Base-by-base conservation (phyloP, 2,113 vertebrate species). In the Antennarius striatus region DNA sequence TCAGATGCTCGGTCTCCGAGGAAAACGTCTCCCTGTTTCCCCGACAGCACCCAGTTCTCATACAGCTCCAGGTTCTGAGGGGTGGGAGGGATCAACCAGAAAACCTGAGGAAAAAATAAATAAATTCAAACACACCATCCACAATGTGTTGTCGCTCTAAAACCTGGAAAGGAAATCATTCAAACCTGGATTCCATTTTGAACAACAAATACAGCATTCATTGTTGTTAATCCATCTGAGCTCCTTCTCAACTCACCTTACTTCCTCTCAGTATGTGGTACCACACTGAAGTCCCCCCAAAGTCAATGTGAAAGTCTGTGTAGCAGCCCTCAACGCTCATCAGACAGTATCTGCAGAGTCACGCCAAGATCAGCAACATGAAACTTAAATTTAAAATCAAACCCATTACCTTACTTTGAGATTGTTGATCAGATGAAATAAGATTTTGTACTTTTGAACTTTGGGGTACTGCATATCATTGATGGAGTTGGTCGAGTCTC, bases 311-410 rank as follows among this genome's bases (percentile, higher is more conserved):
- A 83, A 99, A 99, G 87, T 99, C 98, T 45, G 98, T 99, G 86
- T 97, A 99, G 91, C 96, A 99, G 84, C 97, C 97, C 87, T 96
- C 94, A 8, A 99, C 98, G 53, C 98, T 99, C 98, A 99, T 99
- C 78, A 99, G 90, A 85, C 98, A 99, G 89, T 99, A 99, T 49
- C 98, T 99, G 16, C 30, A 77, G 17, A 62, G n/a, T 65, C 7
- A 66, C 4, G 22, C 10, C 7, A 28, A 50, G 6, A 47, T 47
- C 45, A 15, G 14, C 12, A 47, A 47, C 45, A 22, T 13, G 14
- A 47, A 14, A 14, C 14, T 4, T 40, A 40, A 6, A 40, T 40
- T 40, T 43, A 1, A 43, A 43, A 11, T 10, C 42, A 10, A 43
- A 43, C 10, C 11, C 42, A 43, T 36, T 7, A 43, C 10, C 11